Percentiles rank a stretch among this genome's conserved stretches.
Conservation (phyloP, 2,113 vertebrate genomes). For the Phalacrocorax aristotelis region DNA sequence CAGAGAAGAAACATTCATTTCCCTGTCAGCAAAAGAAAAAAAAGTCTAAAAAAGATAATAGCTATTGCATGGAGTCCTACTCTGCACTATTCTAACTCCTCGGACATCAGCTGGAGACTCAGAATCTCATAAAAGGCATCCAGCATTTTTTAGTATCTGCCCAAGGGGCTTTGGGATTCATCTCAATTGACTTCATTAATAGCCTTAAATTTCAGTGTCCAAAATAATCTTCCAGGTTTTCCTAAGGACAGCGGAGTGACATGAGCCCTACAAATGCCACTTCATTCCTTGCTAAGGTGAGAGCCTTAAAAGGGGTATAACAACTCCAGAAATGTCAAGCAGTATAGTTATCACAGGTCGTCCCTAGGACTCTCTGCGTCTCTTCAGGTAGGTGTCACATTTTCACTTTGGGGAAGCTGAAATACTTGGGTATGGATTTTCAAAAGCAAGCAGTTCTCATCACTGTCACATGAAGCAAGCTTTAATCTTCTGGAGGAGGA, state of each 20-base stretch:
- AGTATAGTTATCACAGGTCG: not conserved
- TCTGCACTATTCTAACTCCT: not conserved
- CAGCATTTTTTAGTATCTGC: not conserved
- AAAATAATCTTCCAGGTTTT: not conserved
- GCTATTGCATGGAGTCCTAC: not conserved
- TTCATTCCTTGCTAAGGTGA: not conserved
- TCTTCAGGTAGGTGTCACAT: not conserved
- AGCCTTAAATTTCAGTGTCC: not conserved
- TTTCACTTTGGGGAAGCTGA: not conserved
- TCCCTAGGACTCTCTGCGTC: not conserved
- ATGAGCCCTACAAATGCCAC: not conserved
- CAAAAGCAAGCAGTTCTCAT: not conserved
- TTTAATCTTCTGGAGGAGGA: not conserved
- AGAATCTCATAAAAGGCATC: not conserved
- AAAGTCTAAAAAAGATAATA: accelerated
- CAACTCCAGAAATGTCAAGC: not conserved
- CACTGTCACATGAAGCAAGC: not conserved
- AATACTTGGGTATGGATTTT: not conserved
- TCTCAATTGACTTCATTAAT: not conserved
- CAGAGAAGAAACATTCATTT: not conserved
- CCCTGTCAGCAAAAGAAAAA: not conserved
- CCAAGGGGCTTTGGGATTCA: not conserved
- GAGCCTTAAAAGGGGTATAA: not conserved
- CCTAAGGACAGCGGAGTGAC: not conserved
- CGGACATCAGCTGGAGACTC: not conserved